Percentiles rank a stretch among this genome's conserved stretches.
These are phyloP conservation scores for Pyrocoelia pectoralis DNA, from an alignment of 2,888 invertebrate species.

Conservation along the genomic window DNA sequence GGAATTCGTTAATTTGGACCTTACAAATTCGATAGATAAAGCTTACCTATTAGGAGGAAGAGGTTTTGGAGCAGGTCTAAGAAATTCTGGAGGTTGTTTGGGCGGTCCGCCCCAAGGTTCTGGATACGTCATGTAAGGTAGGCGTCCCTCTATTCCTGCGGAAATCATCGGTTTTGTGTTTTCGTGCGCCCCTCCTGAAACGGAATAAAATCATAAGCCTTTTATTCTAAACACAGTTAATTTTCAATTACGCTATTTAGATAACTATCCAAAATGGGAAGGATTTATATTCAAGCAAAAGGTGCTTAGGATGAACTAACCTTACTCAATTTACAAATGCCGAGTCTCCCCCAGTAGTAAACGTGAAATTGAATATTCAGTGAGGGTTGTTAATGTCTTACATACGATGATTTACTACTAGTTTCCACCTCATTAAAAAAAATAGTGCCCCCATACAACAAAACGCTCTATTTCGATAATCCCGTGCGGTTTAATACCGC, in stretches of 20 bases:
- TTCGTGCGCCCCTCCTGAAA: slow-evolving; percentile 58
- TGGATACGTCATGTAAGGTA: slow-evolving; percentile 62
- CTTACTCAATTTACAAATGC: slow-evolving; percentile 8
- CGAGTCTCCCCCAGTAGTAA: neutral
- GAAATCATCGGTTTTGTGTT: slow-evolving; percentile 69
- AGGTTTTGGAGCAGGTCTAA: slow-evolving; percentile 71
- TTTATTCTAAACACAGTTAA: neutral
- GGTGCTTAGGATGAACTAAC: neutral
- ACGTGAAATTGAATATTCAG: slow-evolving; percentile 1
- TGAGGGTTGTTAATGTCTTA: neutral
- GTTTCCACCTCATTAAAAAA: too few relatives aligned
- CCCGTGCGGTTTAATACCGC: too few relatives aligned
- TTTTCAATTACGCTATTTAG: neutral
- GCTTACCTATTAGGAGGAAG: slow-evolving; percentile 65
- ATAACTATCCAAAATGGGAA: neutral
- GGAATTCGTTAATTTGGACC: neutral
- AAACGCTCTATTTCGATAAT: too few relatives aligned
- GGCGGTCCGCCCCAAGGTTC: slow-evolving; percentile 67
- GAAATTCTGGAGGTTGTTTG: slow-evolving; percentile 67
- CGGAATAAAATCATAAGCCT: neutral
- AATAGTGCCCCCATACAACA: too few relatives aligned
- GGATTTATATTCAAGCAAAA: neutral
- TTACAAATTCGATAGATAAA: neutral
- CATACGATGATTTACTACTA: too few relatives aligned
- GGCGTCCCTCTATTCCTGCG: slow-evolving; percentile 72